Conservation (phyloP, 2,888 invertebrate species). For the Melipona beecheii region DNA sequence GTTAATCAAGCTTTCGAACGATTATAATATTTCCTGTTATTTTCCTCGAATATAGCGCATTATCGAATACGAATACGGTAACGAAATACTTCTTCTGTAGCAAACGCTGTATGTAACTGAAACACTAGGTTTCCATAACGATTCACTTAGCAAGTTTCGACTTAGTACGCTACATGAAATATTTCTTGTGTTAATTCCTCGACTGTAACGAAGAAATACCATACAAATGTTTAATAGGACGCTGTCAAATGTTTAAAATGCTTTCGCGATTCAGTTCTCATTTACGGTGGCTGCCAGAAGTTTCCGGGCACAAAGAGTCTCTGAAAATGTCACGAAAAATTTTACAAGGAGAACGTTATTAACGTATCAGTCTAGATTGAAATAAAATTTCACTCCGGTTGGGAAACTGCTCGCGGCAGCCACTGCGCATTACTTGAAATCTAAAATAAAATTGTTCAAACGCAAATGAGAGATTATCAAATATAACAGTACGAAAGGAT, state of each 20-base stretch:
- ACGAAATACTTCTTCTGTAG: constrained; percentile 26
- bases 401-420: no score
- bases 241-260: neutral
- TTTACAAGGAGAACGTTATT: no score
- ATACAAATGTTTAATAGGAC: neutral
- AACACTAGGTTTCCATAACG: neutral
- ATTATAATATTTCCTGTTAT: constrained; percentile 27
- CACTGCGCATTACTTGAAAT: no score
- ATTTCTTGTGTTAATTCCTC: constrained; percentile 1
- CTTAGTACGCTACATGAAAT: neutral
- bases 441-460: neutral
- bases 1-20: neutral
- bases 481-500: constrained; percentile 4
- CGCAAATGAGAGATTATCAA: neutral
- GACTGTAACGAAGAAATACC: neutral
- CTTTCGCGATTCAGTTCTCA: constrained; percentile 15
- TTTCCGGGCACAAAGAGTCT: no score
- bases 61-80: constrained; percentile 35
- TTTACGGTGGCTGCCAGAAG: no score
- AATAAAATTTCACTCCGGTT: no score
- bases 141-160: constrained; percentile 3
- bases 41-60: constrained; percentile 34
- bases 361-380: no score
- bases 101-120: constrained; percentile 25
- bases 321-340: no score